Evolutionary conservation across 2,113 vertebrate species (phyloP).

Genomic region (Lepidothrix coronata): DNA sequence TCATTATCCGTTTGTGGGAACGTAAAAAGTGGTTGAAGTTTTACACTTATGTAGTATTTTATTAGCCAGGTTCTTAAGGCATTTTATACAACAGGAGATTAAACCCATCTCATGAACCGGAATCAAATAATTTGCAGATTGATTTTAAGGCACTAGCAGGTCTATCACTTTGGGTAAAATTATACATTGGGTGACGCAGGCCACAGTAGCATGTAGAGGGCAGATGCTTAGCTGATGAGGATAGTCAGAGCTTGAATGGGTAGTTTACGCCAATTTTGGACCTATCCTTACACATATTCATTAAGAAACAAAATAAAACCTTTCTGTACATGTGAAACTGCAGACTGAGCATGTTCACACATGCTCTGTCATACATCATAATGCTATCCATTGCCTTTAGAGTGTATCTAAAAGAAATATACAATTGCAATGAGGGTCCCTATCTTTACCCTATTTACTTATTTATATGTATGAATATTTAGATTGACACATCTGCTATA

Average conservation of each 20-base stretch:
- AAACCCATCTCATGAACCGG: neutral
- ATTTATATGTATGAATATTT: neutral
- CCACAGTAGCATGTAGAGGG: fast-evolving
- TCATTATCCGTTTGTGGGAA: neutral
- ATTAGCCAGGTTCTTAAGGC: neutral
- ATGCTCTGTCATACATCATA: neutral
- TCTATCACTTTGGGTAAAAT: neutral
- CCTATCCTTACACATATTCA: neutral
- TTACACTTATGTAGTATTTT: neutral
- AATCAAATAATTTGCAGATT: neutral
- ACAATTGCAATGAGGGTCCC: neutral
- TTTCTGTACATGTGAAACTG: neutral
- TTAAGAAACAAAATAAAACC: neutral
- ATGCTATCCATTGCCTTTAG: neutral
- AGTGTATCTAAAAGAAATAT: neutral
- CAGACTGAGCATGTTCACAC: neutral
- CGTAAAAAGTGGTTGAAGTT: neutral
- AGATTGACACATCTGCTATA: neutral
- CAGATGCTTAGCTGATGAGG: neutral
- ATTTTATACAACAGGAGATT: neutral
- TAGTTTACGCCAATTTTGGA: neutral
- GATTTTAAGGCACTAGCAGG: neutral
- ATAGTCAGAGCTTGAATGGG: neutral
- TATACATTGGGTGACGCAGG: neutral
- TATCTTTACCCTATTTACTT: neutral